phyloP scores from a whole-genome alignment of 2,797 vertebrate species.

The Limnodromus scolopaceus region DNA sequence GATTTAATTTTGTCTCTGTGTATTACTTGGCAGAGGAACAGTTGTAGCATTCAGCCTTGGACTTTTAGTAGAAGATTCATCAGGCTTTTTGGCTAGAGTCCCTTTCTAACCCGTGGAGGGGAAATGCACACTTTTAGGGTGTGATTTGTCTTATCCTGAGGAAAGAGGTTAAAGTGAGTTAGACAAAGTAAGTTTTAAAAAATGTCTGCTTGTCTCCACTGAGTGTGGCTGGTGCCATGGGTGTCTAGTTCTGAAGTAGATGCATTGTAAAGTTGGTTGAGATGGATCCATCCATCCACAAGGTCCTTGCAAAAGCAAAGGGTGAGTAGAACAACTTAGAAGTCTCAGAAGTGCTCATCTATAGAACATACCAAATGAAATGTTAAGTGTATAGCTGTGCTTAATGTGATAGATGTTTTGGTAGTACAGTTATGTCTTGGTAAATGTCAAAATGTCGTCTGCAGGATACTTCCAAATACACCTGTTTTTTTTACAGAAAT shows the following conservation, averaged over 20 bases:
- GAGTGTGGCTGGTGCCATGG: not conserved
- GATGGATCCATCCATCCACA: not conserved
- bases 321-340: not conserved
- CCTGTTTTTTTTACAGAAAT: not conserved
- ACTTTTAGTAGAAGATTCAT: not conserved
- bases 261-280: not conserved
- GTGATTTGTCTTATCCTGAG: not conserved
- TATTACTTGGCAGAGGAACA: constrained; percentile 35
- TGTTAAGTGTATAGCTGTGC: not conserved
- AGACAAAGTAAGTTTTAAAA: not conserved
- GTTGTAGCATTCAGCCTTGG: not conserved
- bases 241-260: not conserved
- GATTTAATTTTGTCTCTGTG: not conserved
- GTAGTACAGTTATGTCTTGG: not conserved
- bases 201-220: not conserved
- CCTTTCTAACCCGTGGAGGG: not conserved
- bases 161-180: not conserved
- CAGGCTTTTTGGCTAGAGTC: not conserved
- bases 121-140: not conserved
- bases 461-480: not conserved
- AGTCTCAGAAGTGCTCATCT: not conserved
- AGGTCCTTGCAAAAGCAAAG: not conserved
- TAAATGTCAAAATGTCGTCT: not conserved
- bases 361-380: not conserved
- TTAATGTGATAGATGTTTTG: not conserved